A percentile compares a stretch with the other conserved stretches of the same genome.
Conservation (phyloP, 2,113 vertebrate genomes). For the Cariama cristata region DNA sequence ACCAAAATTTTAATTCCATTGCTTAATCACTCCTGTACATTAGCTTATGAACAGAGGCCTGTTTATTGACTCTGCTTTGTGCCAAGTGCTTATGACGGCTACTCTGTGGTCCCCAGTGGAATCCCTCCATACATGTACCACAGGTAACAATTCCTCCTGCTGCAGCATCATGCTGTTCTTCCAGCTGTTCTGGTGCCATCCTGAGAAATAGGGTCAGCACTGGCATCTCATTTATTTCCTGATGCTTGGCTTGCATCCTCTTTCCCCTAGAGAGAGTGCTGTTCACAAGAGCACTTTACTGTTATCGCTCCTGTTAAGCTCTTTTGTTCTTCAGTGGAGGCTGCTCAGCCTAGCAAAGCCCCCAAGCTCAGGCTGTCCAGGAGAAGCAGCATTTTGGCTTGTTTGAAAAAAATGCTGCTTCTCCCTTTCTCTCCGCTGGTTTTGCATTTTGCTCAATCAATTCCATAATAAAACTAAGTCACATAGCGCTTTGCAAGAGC, state of each 20-base stretch:
- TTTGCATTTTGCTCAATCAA: fast-evolving
- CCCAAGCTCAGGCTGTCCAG: background rate
- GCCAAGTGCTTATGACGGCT: constrained; percentile 28
- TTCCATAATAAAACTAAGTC: background rate
- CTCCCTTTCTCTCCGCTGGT: background rate
- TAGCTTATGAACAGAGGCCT: constrained; percentile 32
- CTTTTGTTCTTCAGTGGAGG: constrained; percentile 9
- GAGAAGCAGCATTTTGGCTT: background rate
- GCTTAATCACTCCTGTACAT: background rate
- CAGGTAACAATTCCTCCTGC: constrained; percentile 64
- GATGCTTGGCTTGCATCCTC: constrained; percentile 55
- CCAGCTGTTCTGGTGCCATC: constrained; percentile 61
- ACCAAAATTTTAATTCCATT: background rate
- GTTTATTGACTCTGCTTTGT: constrained; percentile 35
- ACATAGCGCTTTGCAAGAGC: background rate
- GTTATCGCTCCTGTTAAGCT: constrained; percentile 36
- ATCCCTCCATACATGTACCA: background rate
- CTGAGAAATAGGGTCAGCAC: constrained; percentile 42
- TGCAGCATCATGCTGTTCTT: constrained; percentile 25
- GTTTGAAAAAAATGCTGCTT: background rate
- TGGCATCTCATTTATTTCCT: constrained; percentile 64
- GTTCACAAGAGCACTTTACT: constrained; percentile 13
- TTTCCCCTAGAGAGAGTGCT: background rate
- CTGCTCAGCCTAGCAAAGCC: background rate
- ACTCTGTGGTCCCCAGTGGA: background rate